Base-by-base conservation (phyloP, 2,888 invertebrate species). In the Drosophila neutralis region DNA sequence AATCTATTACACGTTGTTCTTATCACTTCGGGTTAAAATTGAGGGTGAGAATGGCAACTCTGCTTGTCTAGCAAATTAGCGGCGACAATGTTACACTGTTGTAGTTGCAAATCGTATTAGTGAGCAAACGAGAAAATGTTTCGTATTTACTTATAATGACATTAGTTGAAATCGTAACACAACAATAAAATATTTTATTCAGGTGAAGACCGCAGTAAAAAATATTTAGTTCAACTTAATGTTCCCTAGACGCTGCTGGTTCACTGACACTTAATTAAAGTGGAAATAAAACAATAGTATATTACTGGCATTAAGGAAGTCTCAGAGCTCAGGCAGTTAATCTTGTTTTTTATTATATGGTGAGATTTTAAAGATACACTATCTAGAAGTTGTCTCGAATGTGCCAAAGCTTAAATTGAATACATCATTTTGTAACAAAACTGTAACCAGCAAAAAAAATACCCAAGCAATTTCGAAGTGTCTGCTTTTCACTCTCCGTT, bases 1-100 rank as follows among this genome's bases (percentile, higher is more conserved):
- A 82, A 69, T 77, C 64, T 61, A 54, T 45, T 52, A 48, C 58
- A 59, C 36, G 36, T 33, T 49, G 24, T 33, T 61, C 67, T 76
- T 78, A 76, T 87, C 78, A 38, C 51, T 29, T 45, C 42, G 52
- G 49, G 42, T 21, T 49, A 51, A 36, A 33, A 21, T 35, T 29
- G 24, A 51, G 36, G 48, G 42, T 29, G 33, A 33, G 38, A 33
- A 38, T 31, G 27, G 38, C 54, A 54, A n/a, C 1, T 10, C 33
- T 29, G 18, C 24, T 33, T 2, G 8, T 15, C 45, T 7, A 33
- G 40, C 36, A 48, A 27, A 5, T 11, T 8, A 52, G 8, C 13
- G 11, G 18, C 24, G 29, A 64, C 42, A 73, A 51, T 52, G 54
- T 45, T 56, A 18, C 33, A 51, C 42, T 57, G 57, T 75, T 40